Base-by-base conservation (phyloP, 2,797 vertebrate species). In the Thamnophis elegans region DNA sequence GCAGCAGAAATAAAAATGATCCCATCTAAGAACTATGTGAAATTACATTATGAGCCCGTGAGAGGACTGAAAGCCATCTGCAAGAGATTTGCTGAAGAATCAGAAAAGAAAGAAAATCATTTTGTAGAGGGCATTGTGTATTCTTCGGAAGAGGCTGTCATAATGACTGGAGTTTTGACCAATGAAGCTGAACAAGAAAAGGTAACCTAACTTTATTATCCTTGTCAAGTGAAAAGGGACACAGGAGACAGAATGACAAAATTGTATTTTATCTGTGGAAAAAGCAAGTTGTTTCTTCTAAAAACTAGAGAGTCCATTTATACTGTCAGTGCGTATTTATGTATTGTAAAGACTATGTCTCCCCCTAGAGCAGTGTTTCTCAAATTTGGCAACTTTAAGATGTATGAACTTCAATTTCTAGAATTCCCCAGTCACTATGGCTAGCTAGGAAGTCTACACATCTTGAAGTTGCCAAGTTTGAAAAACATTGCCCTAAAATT, bases 81-180 rank as follows among this genome's bases (percentile, higher is more conserved):
- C 92, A 97, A 97, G 89, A 98, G 96, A 94, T 99, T 99, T 95
- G 94, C 98, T 1, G 97, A 96, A 12, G 99, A 98, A 88, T 99
- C 99, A 0, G 96, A 97, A 94, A 98, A 98, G 94, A 98, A 97
- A 91, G 97, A 98, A 94, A 99, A 99, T 95, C 97, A 98, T 56
- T 99, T 99, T 92, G 99, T 99, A 55, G 99, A 99, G 96, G 99
- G 99, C 13, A 96, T 99, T 93, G 96, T 99, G 91, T 99, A 98
- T 97, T 98, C 98, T 2, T 96, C 98, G 93, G 98, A 99, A 14
- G 97, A 98, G 56, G 99, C 99, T 0, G 99, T 99, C 94, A 98
- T 99, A 94, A 99, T 99, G 99, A 99, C 98, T 0, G 99, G 99
- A 65, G 98, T 98, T 96, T 97, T 99, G 98, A 99, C 98, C 0